A percentile compares a stretch with the other conserved stretches of the same genome.
Conservation (phyloP, 2,797 vertebrate genomes). For the Nannoperca australis region DNA sequence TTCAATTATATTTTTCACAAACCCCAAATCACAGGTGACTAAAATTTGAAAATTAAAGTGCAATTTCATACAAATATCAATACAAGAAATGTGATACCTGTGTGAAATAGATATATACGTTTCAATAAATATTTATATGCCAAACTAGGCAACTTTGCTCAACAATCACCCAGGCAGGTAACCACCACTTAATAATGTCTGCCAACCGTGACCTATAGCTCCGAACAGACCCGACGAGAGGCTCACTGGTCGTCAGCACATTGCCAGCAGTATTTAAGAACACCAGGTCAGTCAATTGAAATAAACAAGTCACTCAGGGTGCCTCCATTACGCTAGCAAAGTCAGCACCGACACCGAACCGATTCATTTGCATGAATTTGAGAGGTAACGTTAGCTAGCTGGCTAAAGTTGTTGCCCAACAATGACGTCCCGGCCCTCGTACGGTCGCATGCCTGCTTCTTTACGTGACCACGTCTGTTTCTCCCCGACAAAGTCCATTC, state of each 20-base stretch:
- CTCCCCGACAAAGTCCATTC: conserved; percentile 72
- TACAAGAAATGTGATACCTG: conserved; percentile 25
- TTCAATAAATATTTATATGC: conserved; percentile 20
- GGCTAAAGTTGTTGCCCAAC: conserved; percentile 79
- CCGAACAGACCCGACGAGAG: conserved; percentile 27
- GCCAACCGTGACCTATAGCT: conserved; percentile 43
- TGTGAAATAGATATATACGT: conserved; percentile 29
- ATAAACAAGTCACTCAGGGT: conserved; percentile 66
- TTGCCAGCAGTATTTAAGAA: conserved; percentile 42
- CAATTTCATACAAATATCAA: conserved; percentile 47
- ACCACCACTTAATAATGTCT: conserved; percentile 27
- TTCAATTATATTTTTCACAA: conserved; percentile 14
- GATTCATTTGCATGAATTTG: conserved; percentile 71
- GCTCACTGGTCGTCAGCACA: conserved; percentile 63
- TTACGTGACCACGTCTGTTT: conserved; percentile 34
- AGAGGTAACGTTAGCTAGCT: conserved; percentile 73
- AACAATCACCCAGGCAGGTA: conserved; percentile 34
- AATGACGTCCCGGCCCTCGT: conserved; percentile 74
- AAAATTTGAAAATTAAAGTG: conserved; percentile 51
- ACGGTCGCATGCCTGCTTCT: conserved; percentile 59
- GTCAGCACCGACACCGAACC: conserved; percentile 60
- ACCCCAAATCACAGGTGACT: conserved; percentile 37
- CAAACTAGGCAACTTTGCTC: conserved; percentile 51
- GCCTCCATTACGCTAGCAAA: conserved; percentile 77
- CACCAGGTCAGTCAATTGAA: conserved; percentile 50